Base-by-base conservation (phyloP, 2,888 invertebrate species). In the Theretra japonica region DNA sequence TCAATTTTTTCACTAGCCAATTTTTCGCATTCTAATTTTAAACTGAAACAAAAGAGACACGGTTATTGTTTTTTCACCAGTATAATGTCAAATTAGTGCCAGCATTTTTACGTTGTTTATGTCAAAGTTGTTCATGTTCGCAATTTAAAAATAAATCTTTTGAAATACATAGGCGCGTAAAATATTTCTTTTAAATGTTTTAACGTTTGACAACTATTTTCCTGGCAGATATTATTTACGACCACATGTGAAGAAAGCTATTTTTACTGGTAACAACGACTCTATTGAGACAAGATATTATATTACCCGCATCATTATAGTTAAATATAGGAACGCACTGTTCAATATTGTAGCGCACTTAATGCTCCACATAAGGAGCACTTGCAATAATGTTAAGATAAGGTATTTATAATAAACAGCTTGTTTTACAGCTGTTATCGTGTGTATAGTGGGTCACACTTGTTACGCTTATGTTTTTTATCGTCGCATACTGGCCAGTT, bases 1-100 rank as follows among this genome's bases (percentile, higher is more conserved):
- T 97, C 97, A 84, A 97, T 97, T 95, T 97, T 97, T 95, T 98
- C 98, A 90, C 96, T 96, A 86, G 97, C 97, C 91, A 98, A 94
- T 93, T 98, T 98, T 94, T 98, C 98, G 93, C 97, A 97, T 95
- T 98, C 98, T 95, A 97, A 95, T 95, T 98, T 97, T 93, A 97
- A 95, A 91, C 96, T 96, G 96, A 85, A 95, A 95, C 91, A 93
- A 91, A 82, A 82, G 77, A 81, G 72, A 79, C 73, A 72, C 73
- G 19, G 33, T 60, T 53, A 60, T 60, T 60, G 72, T 74, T 62
- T 73, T 73, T 71, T 70, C n/a, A 53, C 53, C n/a, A 53, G 7
- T n/a, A 53, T 53, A 6, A 53, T 53, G n/a, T 53, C n/a, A 53
- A 53, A 53, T 53, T 3, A 53, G n/a, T 53, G 53, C 53, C 53